Evolutionary conservation across 2,797 vertebrate species (phyloP).

Genomic region (Etheostoma nigrum): DNA sequence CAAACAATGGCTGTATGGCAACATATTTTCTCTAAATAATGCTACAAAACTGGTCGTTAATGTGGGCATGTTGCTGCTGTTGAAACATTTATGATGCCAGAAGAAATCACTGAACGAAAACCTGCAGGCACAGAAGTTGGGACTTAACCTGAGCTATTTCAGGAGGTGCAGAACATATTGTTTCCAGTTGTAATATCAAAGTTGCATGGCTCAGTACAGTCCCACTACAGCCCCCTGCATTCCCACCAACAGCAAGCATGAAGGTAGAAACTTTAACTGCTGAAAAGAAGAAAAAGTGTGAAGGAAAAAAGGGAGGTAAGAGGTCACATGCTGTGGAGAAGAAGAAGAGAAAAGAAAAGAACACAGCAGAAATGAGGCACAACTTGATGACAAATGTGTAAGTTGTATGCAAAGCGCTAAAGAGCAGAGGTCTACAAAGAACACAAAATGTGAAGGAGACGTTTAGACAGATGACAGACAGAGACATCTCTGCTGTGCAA

Average conservation of each 20-base stretch:
- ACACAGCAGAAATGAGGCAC: slow-evolving; percentile 1
- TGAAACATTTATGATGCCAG: slow-evolving; percentile 29
- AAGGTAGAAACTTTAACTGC: slow-evolving; percentile 9
- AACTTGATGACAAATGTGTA: slow-evolving; percentile 14
- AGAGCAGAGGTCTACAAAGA: neutral
- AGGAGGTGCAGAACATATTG: slow-evolving; percentile 23
- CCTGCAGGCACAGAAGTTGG: slow-evolving; percentile 51
- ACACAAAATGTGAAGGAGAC: slow-evolving; percentile 10
- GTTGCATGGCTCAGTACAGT: slow-evolving; percentile 24
- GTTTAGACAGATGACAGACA: slow-evolving; percentile 18
- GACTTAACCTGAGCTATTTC: slow-evolving; percentile 40
- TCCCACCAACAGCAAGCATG: slow-evolving; percentile 12
- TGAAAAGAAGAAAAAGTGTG: neutral
- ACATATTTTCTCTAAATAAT: slow-evolving; percentile 36
- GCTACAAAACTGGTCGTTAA: slow-evolving; percentile 40
- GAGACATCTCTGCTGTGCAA: slow-evolving; percentile 45
- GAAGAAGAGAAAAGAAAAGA: neutral
- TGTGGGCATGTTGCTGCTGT: slow-evolving; percentile 19
- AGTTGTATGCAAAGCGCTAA: slow-evolving; percentile 7
- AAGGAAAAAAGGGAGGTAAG: neutral
- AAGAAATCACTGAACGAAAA: slow-evolving; percentile 31
- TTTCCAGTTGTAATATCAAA: slow-evolving; percentile 19
- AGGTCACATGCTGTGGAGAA: neutral
- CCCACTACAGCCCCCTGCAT: slow-evolving; percentile 21
- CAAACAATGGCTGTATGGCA: slow-evolving; percentile 53